These are phyloP conservation scores for Lumbricus terrestris DNA, from an alignment of 2,888 invertebrate species.

Conservation along the genomic window DNA sequence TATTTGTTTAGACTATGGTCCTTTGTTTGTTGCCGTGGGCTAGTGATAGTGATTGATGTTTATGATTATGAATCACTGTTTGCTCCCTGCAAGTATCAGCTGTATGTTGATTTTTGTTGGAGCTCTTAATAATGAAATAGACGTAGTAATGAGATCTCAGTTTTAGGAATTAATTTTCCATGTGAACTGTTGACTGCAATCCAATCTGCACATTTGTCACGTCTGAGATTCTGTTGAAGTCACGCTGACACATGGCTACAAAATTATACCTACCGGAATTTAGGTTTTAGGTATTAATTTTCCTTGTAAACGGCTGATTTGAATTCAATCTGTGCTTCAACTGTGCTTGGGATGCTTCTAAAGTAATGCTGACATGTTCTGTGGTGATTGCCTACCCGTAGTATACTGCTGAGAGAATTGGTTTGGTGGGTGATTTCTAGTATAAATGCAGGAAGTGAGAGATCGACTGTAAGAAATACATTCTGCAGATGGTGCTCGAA, in stretches of 20 bases:
- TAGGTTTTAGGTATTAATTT: not conserved
- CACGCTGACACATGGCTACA: no score
- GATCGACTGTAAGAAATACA: not conserved
- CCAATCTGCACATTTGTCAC: no score
- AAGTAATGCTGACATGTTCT: not conserved
- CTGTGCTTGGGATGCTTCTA: not conserved
- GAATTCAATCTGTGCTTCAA: not conserved
- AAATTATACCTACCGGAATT: not conserved
- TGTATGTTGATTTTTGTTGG: not conserved
- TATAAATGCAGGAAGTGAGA: not conserved
- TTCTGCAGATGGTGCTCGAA: not conserved
- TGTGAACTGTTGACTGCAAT: no score
- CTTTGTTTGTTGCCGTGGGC: not conserved
- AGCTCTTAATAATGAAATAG: no score
- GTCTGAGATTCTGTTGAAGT: no score
- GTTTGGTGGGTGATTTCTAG: not conserved
- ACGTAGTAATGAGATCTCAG: no score
- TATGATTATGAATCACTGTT: not conserved
- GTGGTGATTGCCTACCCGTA: not conserved
- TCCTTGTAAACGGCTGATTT: not conserved
- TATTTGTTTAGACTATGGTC: not conserved
- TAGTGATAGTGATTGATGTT: not conserved
- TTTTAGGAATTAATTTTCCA: no score
- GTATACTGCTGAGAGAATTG: not conserved
- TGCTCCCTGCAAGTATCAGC: not conserved